These are phyloP conservation scores for Epinephelus fuscoguttatus DNA, from an alignment of 2,113 vertebrate genomes.

Conservation along the genomic window DNA sequence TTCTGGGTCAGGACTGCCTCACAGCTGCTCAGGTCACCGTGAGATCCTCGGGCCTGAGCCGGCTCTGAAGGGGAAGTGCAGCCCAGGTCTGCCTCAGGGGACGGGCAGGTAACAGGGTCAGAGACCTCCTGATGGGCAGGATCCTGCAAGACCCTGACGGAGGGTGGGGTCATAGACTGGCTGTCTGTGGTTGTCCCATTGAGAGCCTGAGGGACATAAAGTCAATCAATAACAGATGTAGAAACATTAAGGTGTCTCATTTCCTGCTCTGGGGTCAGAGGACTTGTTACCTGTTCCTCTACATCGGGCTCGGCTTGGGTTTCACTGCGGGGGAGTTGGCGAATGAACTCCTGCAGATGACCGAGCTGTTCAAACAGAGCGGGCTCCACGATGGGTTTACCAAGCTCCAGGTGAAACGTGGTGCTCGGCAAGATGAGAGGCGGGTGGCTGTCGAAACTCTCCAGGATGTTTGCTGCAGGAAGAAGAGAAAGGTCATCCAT, in stretches of 20 bases:
- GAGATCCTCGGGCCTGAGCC: constrained; percentile 45
- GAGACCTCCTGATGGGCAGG: neutral
- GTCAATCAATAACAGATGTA: constrained; percentile 47
- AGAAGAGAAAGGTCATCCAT: constrained; percentile 5
- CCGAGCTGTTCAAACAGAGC: constrained; percentile 75
- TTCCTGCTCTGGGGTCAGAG: neutral
- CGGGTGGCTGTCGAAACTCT: constrained; percentile 86
- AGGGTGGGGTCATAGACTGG: constrained; percentile 45
- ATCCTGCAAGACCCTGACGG: constrained; percentile 40
- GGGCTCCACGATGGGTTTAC: constrained; percentile 71
- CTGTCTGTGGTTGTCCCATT: constrained; percentile 15
- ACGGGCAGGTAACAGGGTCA: constrained; percentile 16
- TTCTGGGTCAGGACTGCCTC: constrained; percentile 84
- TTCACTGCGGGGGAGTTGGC: constrained; percentile 40
- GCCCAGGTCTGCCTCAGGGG: constrained; percentile 29
- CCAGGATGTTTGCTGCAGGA: constrained; percentile 82
- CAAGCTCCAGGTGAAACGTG: constrained; percentile 83
- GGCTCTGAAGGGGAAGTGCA: neutral
- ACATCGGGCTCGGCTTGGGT: constrained; percentile 5
- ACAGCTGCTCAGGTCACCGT: constrained; percentile 74
- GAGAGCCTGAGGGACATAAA: constrained; percentile 38
- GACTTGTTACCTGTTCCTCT: constrained; percentile 65
- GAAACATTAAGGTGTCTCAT: constrained; percentile 34
- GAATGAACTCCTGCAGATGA: constrained; percentile 73
- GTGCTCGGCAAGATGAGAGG: constrained; percentile 85